phyloP scores from a whole-genome alignment of 2,888 invertebrate species.

The Lobophora halterata region DNA sequence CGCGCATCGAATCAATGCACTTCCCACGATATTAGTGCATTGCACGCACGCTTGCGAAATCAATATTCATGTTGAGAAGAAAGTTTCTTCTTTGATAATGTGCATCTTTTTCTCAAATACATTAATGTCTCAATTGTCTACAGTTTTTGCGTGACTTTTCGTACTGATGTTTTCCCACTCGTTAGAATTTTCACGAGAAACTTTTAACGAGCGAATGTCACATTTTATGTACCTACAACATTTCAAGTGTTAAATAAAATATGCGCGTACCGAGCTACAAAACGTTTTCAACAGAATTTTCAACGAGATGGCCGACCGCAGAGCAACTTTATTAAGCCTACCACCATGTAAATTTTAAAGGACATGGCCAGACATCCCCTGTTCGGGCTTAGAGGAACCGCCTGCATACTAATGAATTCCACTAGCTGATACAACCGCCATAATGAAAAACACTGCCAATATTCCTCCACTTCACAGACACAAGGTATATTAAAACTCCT shows the following conservation, averaged over 20 bases:
- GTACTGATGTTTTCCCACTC: slow-evolving; percentile 2
- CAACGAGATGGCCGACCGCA: slow-evolving; percentile 30
- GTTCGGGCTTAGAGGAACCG: slow-evolving; percentile 59
- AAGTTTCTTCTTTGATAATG: slow-evolving; percentile 20
- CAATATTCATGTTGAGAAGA: slow-evolving; percentile 28
- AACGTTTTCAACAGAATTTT: slow-evolving; percentile 36
- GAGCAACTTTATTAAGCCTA: slow-evolving; percentile 33
- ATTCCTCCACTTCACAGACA: slow-evolving; percentile 23
- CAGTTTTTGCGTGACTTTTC: slow-evolving; percentile 1
- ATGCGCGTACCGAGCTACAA: slow-evolving; percentile 18
- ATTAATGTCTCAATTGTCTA: slow-evolving; percentile 18
- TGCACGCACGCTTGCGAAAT: slow-evolving; percentile 39
- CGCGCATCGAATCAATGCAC: slow-evolving; percentile 57
- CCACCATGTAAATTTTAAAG: slow-evolving; percentile 55
- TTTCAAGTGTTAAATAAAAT: slow-evolving; percentile 27
- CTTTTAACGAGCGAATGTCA: slow-evolving; percentile 12
- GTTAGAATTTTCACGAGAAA: slow-evolving; percentile 7
- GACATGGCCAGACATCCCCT: slow-evolving; percentile 57
- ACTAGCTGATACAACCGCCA: slow-evolving; percentile 47
- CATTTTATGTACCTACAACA: slow-evolving; percentile 3
- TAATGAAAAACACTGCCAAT: slow-evolving; percentile 39
- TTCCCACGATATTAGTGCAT: slow-evolving; percentile 50
- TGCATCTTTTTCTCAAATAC: slow-evolving; percentile 8
- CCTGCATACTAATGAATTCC: slow-evolving; percentile 68
- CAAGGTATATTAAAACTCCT: slow-evolving; percentile 32